Percentiles rank a stretch among this genome's conserved stretches.
Conservation (phyloP, 2,888 invertebrate genomes). For the Psococerastis gibbosa region DNA sequence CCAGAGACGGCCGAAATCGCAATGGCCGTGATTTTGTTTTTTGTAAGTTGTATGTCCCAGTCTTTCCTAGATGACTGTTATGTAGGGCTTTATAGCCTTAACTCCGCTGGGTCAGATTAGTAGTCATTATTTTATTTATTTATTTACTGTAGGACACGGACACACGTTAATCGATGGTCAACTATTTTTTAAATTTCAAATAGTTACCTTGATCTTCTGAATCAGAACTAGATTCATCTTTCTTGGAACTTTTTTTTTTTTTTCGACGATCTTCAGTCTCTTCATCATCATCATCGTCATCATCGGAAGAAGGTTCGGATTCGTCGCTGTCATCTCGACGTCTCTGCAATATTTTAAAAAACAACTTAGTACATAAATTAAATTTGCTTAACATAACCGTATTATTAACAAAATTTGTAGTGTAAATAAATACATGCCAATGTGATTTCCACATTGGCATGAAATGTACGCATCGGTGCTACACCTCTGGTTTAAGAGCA, state of each 20-base stretch:
- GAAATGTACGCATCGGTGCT: too few species aligned
- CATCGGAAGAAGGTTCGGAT: slow-evolving; percentile 13
- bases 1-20: too few species aligned
- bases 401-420: background rate
- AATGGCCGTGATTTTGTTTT: too few species aligned
- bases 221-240: slow-evolving; percentile 32
- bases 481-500: too few species aligned
- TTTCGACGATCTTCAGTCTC: slow-evolving; percentile 18
- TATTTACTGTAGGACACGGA: too few species aligned
- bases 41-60: too few species aligned
- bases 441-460: too few species aligned
- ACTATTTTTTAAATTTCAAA: background rate
- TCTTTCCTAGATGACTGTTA: too few species aligned
- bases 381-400: slow-evolving; percentile 2
- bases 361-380: slow-evolving; percentile 1
- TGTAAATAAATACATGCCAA: too few species aligned
- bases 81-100: too few species aligned
- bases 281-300: slow-evolving; percentile 15
- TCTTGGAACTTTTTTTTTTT: slow-evolving; percentile 24
- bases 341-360: slow-evolving; percentile 16
- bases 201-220: slow-evolving; percentile 27
- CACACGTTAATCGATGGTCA: background rate
- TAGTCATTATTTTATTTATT: too few species aligned
- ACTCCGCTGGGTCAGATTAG: too few species aligned
- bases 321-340: slow-evolving; percentile 17